Percentiles rank a stretch among this genome's conserved stretches.
Evolutionary conservation across 2,888 invertebrate genomes (phyloP).

Genomic region (Heterodera filipjevi): DNA sequence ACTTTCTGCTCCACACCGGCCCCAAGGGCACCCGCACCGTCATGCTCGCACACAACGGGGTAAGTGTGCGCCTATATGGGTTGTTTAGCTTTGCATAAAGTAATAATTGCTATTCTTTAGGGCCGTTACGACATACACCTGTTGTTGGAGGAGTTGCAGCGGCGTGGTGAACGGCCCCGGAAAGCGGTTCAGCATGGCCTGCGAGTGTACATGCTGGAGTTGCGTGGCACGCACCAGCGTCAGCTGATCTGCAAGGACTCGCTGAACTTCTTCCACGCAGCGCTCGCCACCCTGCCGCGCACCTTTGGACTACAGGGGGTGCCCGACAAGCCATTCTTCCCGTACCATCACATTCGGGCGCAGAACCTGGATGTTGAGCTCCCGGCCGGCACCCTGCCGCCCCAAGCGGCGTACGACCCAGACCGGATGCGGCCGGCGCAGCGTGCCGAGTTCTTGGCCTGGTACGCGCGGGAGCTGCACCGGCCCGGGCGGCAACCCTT

Average conservation of each 20-base stretch:
- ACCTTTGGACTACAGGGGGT: conserved; percentile 19
- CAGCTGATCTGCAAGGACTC: conserved; percentile 26
- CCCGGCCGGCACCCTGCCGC: neutral
- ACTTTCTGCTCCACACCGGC: neutral
- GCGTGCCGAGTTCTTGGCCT: neutral
- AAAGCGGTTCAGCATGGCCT: neutral
- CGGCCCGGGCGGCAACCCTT: neutral
- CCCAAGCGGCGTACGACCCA: neutral
- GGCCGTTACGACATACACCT: neutral
- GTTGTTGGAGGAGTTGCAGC: neutral
- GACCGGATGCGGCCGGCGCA: neutral
- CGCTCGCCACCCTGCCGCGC: conserved; percentile 23
- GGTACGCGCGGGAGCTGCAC: neutral
- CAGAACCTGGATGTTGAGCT: neutral
- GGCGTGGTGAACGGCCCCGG: neutral
- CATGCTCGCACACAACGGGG: neutral
- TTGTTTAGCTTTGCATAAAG: neutral
- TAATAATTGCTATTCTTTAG: neutral
- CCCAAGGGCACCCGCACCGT: neutral
- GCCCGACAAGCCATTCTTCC: neutral
- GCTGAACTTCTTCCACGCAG: conserved; percentile 23
- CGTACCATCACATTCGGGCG: neutral
- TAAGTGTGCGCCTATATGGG: neutral
- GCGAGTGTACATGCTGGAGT: neutral
- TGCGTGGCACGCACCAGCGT: neutral